phyloP scores from a whole-genome alignment of 2,797 vertebrate genomes.

The Enteromius fasciolatus region DNA sequence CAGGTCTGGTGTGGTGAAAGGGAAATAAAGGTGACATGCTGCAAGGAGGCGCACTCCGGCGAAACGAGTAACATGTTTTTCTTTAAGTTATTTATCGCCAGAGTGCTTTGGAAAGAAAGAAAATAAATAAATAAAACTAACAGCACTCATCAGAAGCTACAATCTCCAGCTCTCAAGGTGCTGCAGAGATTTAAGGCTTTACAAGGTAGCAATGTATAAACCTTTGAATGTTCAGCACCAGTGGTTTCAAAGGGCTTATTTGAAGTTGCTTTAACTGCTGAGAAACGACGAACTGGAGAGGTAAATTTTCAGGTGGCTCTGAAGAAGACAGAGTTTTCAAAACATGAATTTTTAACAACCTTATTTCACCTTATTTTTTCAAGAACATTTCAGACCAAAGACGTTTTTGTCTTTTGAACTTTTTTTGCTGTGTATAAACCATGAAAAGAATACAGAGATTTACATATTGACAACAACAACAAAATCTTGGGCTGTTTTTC shows the following conservation, averaged over 20 bases:
- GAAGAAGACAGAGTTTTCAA: slow-evolving; percentile 11
- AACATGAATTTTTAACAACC: not conserved
- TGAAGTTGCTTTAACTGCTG: slow-evolving; percentile 71
- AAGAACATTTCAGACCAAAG: slow-evolving; percentile 23
- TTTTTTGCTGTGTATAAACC: slow-evolving; percentile 14
- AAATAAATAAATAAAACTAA: slow-evolving; percentile 65
- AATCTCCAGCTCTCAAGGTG: slow-evolving; percentile 54
- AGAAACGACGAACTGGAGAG: slow-evolving; percentile 63
- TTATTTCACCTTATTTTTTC: slow-evolving; percentile 5
- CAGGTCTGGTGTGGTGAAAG: slow-evolving; percentile 36
- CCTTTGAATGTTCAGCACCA: slow-evolving; percentile 56
- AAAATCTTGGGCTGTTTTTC: not conserved
- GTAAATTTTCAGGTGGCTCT: slow-evolving; percentile 11
- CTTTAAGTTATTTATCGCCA: slow-evolving; percentile 67
- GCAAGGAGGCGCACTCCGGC: slow-evolving; percentile 35
- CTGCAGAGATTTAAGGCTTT: slow-evolving; percentile 60
- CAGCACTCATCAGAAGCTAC: slow-evolving; percentile 65
- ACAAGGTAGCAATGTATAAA: slow-evolving; percentile 56
- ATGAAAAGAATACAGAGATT: slow-evolving; percentile 7
- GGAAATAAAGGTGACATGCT: slow-evolving; percentile 51
- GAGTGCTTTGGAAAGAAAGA: slow-evolving; percentile 55
- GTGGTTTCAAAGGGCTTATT: slow-evolving; percentile 55
- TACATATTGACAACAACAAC: not conserved
- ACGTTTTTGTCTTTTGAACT: slow-evolving; percentile 12
- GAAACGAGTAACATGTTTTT: slow-evolving; percentile 59